Percentiles rank a stretch among this genome's conserved stretches.
Conservation (phyloP, 2,113 vertebrate species). For the Daubentonia madagascariensis region DNA sequence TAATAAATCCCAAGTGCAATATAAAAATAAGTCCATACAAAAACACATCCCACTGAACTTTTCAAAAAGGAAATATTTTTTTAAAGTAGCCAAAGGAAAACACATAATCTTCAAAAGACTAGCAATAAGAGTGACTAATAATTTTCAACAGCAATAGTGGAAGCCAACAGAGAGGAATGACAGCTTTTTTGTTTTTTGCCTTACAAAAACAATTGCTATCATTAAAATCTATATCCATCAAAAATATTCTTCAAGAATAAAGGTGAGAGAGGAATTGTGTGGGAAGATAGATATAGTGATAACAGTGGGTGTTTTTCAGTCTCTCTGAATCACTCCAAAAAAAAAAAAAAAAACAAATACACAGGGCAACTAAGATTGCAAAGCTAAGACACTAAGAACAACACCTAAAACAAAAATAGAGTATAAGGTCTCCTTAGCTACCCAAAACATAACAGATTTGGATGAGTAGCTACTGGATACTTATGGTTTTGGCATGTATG, state of each 20-base stretch:
- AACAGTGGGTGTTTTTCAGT: background rate
- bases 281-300: background rate
- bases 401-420: background rate
- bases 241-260: slow-evolving; percentile 3
- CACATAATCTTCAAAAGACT: background rate
- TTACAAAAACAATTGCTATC: background rate
- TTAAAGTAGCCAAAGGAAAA: background rate
- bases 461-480: background rate
- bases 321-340: background rate
- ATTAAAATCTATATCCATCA: background rate
- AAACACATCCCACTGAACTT: background rate
- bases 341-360: background rate
- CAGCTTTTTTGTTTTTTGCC: background rate
- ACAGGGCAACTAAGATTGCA: background rate
- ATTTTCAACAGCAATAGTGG: background rate
- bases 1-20: background rate
- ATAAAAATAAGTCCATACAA: background rate
- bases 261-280: background rate
- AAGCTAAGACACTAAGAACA: slow-evolving; percentile 8
- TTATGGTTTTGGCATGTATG: background rate
- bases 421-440: background rate
- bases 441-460: background rate
- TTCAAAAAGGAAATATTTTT: background rate
- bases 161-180: background rate
- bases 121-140: background rate